Evolutionary conservation across 2,113 vertebrate genomes (phyloP), one percentile per base, ranked within the genome.

Genomic region (Phocoena phocoena): DNA sequence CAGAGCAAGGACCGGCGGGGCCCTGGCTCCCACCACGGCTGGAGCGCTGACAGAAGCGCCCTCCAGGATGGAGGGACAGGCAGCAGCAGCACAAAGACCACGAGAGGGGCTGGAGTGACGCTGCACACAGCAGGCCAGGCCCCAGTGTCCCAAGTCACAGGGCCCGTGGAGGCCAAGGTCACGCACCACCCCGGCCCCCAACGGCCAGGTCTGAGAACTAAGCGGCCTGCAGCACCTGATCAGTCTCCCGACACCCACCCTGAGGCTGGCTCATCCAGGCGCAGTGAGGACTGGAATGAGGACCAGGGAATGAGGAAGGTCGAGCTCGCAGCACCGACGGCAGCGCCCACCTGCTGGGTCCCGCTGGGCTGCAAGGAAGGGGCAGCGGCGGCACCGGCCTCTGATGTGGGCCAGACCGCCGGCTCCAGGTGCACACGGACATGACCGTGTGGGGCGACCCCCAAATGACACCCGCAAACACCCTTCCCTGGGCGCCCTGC

Each of bases 221-320:
- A 44, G 20, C 7, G 36, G 21, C 10, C 70, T 12, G 21, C 13
- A 8, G n/a, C 1, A 0, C 8, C 53, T 0, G 0, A 0, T 0
- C 28, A 84, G 17, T 33, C 23, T 31, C 62, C 23, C 36, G 92
- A 70, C 3, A 26, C 2, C 60, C 53, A 31, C n/a, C 60, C 31
- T 0, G 2, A 7, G 13, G 33, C 33, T 36, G 73, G 58, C 41
- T 87, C 63, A 23, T 21, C 38, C 20, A 70, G 21, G 31, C 9
- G 0, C 21, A 20, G n/a, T 1, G 2, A 9, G 55, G 71, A 28
- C 79, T 26, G n/a, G 20, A 13, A 50, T 68, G 38, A 41, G 33
- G 62, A 25, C 82, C 36, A 1, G 6, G 5, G 0, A 65, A 5
- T 0, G 0, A 4, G 44, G 25, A 18, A n/a, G 55, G 41, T 44